Conservation (phyloP, 2,113 vertebrate genomes). For the Odobenus rosmarus region DNA sequence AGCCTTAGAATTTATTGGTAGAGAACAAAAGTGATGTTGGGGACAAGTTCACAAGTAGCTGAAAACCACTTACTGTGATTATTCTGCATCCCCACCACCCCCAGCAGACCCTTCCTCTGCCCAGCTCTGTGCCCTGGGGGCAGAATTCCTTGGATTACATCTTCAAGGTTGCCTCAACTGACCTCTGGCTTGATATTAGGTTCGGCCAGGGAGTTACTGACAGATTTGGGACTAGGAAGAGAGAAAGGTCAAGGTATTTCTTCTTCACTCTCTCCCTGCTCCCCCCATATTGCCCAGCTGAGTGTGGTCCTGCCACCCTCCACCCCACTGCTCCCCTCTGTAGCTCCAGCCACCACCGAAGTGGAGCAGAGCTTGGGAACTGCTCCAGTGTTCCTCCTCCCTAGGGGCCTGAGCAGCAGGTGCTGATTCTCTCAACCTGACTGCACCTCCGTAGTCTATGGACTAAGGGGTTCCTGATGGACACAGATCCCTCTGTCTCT, state of each 20-base stretch:
- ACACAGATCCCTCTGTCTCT: background rate
- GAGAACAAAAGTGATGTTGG: background rate
- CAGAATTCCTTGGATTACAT: background rate
- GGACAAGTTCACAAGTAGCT: background rate
- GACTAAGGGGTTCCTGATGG: background rate
- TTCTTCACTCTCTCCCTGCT: background rate
- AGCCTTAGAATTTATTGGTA: background rate
- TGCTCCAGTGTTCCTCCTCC: fast-evolving
- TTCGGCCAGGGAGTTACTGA: background rate
- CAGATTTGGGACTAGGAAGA: background rate
- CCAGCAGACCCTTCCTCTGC: no score
- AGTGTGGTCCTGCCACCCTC: background rate
- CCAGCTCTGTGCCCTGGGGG: fast-evolving
- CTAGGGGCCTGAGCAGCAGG: fast-evolving
- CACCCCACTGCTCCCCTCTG: fast-evolving
- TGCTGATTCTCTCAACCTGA: fast-evolving
- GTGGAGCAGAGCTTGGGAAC: fast-evolving
- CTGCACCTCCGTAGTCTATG: fast-evolving
- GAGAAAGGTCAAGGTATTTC: background rate
- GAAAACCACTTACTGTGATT: background rate
- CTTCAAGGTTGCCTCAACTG: background rate
- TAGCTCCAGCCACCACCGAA: background rate
- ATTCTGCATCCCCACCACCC: fast-evolving
- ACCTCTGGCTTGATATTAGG: background rate
- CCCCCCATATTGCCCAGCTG: fast-evolving